These are phyloP conservation scores for Sphaeramia orbicularis DNA, from an alignment of 2,797 vertebrate genomes.

Conservation along the genomic window DNA sequence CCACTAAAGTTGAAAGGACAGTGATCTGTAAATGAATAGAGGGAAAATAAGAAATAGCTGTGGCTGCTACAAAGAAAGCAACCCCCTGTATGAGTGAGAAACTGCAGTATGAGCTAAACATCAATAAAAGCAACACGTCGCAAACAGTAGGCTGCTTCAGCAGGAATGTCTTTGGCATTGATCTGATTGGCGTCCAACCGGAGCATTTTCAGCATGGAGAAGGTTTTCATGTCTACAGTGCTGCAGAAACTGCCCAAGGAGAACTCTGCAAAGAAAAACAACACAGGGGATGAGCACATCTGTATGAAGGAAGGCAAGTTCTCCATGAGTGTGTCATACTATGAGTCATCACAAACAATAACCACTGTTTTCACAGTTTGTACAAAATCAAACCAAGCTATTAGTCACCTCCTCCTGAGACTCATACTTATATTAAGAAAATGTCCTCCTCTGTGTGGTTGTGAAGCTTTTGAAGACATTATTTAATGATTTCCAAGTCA, in stretches of 20 bases:
- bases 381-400: background rate
- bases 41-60: background rate
- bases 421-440: too few relatives aligned
- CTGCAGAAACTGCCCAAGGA: slow-evolving; percentile 93
- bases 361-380: background rate
- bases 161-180: slow-evolving; percentile 86
- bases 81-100: background rate
- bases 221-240: slow-evolving; percentile 86
- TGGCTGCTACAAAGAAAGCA: background rate
- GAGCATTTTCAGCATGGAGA: slow-evolving; percentile 91
- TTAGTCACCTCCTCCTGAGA: background rate
- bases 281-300: background rate
- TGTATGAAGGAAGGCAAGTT: background rate
- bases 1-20: background rate
- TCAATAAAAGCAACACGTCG: slow-evolving; percentile 87
- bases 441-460: too few relatives aligned
- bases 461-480: too few relatives aligned
- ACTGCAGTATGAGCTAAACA: slow-evolving; percentile 69
- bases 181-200: slow-evolving; percentile 94
- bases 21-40: background rate
- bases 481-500: too few relatives aligned
- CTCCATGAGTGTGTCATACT: background rate
- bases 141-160: slow-evolving; percentile 93
- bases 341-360: slow-evolving; percentile 1
- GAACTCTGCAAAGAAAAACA: slow-evolving; percentile 86